Evolutionary conservation across 2,113 vertebrate species (phyloP).

Genomic region (Monarcha castaneiventris): DNA sequence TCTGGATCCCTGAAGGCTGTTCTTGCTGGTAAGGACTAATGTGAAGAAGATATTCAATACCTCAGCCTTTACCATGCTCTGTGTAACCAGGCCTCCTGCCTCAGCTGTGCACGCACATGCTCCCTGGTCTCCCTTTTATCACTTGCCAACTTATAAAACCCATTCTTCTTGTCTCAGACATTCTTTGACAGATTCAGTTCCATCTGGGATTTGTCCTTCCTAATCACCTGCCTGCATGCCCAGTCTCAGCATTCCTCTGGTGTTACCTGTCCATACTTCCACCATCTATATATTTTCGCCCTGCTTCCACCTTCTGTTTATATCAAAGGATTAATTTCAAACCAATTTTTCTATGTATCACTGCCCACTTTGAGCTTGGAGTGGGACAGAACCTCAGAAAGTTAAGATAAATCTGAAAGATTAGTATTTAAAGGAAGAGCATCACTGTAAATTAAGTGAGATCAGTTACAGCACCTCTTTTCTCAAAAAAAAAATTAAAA

Average conservation of each 20-base stretch:
- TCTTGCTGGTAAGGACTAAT: neutral
- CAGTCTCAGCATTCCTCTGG: neutral
- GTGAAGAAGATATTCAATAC: neutral
- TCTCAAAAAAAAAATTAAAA: neutral
- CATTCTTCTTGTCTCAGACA: neutral
- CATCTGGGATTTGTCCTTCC: neutral
- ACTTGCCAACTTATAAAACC: rapidly evolving
- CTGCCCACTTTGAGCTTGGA: neutral
- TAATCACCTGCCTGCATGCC: neutral
- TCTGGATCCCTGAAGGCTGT: neutral
- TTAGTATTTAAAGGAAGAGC: neutral
- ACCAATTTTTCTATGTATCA: neutral
- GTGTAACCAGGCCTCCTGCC: neutral
- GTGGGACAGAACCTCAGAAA: neutral
- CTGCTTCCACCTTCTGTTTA: neutral
- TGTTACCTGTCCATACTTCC: neutral
- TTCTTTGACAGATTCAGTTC: neutral
- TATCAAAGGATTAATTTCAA: neutral
- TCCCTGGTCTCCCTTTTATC: neutral
- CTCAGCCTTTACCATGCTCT: neutral
- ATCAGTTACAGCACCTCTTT: neutral
- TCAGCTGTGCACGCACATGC: neutral
- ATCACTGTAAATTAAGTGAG: neutral
- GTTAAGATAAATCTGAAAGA: neutral
- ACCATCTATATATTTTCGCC: neutral